Conservation (phyloP, 2,797 vertebrate genomes). For the Tinamus major region DNA sequence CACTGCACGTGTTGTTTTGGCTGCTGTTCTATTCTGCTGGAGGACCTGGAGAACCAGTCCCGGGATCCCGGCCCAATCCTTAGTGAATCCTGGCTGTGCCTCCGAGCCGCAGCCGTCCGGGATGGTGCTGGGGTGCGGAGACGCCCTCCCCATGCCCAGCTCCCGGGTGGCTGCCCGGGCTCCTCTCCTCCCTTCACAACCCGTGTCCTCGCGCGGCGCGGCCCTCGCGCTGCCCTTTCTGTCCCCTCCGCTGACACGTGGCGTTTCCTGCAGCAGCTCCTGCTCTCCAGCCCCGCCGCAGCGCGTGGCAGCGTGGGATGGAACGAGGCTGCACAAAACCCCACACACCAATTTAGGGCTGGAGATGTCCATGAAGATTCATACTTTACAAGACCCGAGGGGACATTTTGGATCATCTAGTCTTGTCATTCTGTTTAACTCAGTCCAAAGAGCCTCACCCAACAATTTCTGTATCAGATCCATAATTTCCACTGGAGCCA, state of each 20-base stretch:
- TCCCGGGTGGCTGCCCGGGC: background rate
- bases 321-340: background rate
- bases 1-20: slow-evolving; percentile 15
- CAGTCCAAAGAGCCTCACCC: slow-evolving; percentile 62
- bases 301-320: background rate
- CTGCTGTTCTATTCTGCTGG: background rate
- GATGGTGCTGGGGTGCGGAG: background rate
- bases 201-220: background rate
- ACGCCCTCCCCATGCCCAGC: background rate
- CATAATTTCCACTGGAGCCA: slow-evolving; percentile 52
- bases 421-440: slow-evolving; percentile 37
- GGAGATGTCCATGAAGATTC: slow-evolving; percentile 5
- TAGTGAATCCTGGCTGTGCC: slow-evolving; percentile 30
- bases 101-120: background rate
- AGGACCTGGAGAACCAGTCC: background rate
- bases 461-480: slow-evolving; percentile 54
- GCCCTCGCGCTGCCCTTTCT: background rate
- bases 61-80: slow-evolving; percentile 53
- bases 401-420: slow-evolving; percentile 30
- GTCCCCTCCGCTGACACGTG: background rate
- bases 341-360: background rate
- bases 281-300: rapidly evolving
- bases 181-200: background rate
- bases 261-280: background rate
- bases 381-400: slow-evolving; percentile 12